These are phyloP conservation scores for Microtus ochrogaster DNA, from an alignment of 2,113 vertebrate genomes.

Conservation along the genomic window DNA sequence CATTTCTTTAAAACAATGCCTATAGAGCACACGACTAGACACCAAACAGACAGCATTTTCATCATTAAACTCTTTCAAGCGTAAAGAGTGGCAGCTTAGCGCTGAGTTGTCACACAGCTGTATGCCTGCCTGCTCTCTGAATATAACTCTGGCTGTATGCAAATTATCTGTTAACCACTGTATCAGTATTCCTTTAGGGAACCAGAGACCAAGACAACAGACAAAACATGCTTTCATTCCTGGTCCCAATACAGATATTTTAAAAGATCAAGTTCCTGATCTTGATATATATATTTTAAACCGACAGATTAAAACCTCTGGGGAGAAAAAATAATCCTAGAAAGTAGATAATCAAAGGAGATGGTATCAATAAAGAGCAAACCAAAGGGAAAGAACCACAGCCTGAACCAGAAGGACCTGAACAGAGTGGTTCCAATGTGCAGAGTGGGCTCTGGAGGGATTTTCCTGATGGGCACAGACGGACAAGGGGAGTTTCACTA, in stretches of 20 bases:
- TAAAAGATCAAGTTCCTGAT: slow-evolving; percentile 1
- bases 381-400: background rate
- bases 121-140: slow-evolving; percentile 45
- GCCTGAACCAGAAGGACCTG: background rate
- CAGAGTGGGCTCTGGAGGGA: background rate
- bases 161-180: slow-evolving; percentile 54
- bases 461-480: background rate
- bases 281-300: too few species aligned
- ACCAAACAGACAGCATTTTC: background rate
- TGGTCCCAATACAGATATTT: background rate
- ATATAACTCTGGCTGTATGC: background rate
- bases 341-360: background rate
- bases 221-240: background rate
- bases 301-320: background rate
- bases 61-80: slow-evolving; percentile 41
- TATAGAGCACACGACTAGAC: background rate
- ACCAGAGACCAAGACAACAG: background rate
- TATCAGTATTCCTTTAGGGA: background rate
- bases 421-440: background rate
- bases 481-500: background rate
- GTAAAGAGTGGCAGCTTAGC: slow-evolving; percentile 4
- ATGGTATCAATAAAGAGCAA: background rate
- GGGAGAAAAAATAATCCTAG: background rate
- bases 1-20: slow-evolving; percentile 18
- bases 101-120: background rate